Percentiles rank a stretch among this genome's conserved stretches.
Evolutionary conservation across 1,140 invertebrate genomes (phyloP).

Genomic region (Drosophila sp.): DNA sequence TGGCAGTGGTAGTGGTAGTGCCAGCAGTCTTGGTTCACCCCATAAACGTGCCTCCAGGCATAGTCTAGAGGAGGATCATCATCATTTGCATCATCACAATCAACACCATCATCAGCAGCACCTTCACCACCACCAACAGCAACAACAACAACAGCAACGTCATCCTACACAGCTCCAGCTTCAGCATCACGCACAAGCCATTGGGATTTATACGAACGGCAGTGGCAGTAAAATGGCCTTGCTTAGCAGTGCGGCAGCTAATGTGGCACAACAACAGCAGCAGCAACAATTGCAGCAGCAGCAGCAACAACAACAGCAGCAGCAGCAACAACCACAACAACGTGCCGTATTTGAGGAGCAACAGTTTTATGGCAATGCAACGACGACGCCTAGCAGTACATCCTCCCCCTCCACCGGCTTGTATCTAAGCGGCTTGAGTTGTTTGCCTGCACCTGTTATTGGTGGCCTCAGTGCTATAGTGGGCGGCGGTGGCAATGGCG

Average conservation of each 20-base stretch:
- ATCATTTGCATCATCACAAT: slow-evolving; percentile 24
- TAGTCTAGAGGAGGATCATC: slow-evolving; percentile 71
- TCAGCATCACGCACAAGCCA: slow-evolving; percentile 3
- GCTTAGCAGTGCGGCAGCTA: slow-evolving; percentile 70
- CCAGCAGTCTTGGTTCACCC: slow-evolving; percentile 73
- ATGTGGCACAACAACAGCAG: slow-evolving; percentile 59
- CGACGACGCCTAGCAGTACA: slow-evolving; percentile 4
- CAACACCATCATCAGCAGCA: slow-evolving; percentile 22
- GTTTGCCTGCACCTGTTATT: slow-evolving; percentile 19
- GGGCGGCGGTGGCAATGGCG: not conserved
- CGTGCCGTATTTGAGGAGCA: slow-evolving; percentile 23
- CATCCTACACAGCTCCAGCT: slow-evolving; percentile 18
- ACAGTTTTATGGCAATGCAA: slow-evolving; percentile 27
- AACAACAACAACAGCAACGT: slow-evolving; percentile 36
- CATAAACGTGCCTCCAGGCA: slow-evolving; percentile 78
- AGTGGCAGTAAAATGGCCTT: slow-evolving; percentile 73
- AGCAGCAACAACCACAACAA: slow-evolving; percentile 28
- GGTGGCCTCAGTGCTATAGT: slow-evolving; percentile 16
- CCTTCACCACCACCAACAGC: slow-evolving; percentile 27
- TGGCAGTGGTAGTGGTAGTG: slow-evolving; percentile 52
- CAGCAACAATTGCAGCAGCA: slow-evolving; percentile 44
- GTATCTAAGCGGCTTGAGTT: slow-evolving; percentile 33
- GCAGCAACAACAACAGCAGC: slow-evolving; percentile 46
- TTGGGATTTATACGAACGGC: slow-evolving; percentile 60
- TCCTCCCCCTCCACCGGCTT: slow-evolving; percentile 13